Base-by-base conservation (phyloP, 2,888 invertebrate genomes). In the Epistrophella euchroma region DNA sequence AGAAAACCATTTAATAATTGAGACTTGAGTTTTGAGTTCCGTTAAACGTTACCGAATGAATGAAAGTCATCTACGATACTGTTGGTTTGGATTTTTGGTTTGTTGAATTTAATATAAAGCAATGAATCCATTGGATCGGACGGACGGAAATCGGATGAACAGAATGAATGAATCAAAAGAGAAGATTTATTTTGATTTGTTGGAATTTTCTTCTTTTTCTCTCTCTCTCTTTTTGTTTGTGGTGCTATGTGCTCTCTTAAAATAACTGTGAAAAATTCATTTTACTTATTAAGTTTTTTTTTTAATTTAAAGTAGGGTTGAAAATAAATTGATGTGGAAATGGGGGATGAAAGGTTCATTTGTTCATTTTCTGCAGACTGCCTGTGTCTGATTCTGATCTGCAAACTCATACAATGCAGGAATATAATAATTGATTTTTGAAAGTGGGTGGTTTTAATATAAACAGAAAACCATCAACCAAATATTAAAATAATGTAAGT, bases 1-100 rank as follows among this genome's bases (percentile, higher is more conserved):
- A 88, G 89, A 89, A 88, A 89, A 88, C 88, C 85, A 88, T 88
- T 88, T 88, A 86, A 89, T 88, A 88, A 90, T 88, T 90, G 87
- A 90, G 88, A 88, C 47, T 70, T 74, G 60, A 70, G 66, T 58
- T 45, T 68, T 47, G 62, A 70, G 50, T 74, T 47, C 66, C 64
- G 78, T 70, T 32, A 56, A 74, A 74, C 68, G 58, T 74, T 52
- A 62, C 68, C 85, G 62, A 68, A 64, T 75, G 81, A 77, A 86
- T 70, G 77, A 86, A 86, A 77, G 73, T 76, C 47, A 81, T 76
- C 72, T 72, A 72, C 64, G 50, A 68, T 72, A 72, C 64, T 71
- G 68, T 66, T 56, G 0, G 70, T 60, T 68, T 40, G 40, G 37
- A 11, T 52, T 22, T 47, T 35, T 35, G n/a, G 50, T 25, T 37